Conservation (phyloP, 2,797 vertebrate genomes). For the Rhynchotus rufescens region DNA sequence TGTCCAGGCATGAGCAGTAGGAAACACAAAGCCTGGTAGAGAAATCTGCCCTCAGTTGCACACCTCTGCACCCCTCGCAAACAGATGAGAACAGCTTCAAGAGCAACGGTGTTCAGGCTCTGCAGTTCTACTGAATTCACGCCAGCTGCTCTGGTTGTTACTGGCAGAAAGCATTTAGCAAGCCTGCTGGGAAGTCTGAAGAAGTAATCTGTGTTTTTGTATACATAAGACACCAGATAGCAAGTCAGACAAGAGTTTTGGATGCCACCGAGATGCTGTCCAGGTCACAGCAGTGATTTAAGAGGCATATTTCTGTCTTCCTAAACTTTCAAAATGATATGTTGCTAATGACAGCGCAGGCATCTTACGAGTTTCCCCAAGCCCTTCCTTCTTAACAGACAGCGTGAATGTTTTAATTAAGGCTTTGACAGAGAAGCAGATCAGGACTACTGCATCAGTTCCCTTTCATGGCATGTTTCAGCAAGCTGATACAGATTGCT, state of each 20-base stretch:
- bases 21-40: neutral
- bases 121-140: neutral
- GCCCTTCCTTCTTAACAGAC: neutral
- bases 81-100: neutral
- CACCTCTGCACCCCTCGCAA: neutral
- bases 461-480: neutral
- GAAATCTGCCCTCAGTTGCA: neutral
- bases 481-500: conserved; percentile 16
- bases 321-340: neutral
- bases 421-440: conserved; percentile 19
- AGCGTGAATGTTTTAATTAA: conserved; percentile 31
- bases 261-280: neutral
- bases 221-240: neutral
- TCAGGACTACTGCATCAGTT: neutral
- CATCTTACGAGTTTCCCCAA: neutral
- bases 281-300: neutral
- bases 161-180: neutral
- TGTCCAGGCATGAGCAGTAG: neutral
- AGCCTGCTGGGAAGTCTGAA: neutral
- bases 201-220: neutral
- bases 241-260: neutral
- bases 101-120: neutral
- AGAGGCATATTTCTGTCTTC: neutral
- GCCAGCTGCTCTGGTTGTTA: neutral
- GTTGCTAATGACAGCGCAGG: neutral